Evolutionary conservation across 2,888 invertebrate genomes (phyloP), one percentile per base, ranked within the genome.

Genomic region (Tetanocera ferruginea): DNA sequence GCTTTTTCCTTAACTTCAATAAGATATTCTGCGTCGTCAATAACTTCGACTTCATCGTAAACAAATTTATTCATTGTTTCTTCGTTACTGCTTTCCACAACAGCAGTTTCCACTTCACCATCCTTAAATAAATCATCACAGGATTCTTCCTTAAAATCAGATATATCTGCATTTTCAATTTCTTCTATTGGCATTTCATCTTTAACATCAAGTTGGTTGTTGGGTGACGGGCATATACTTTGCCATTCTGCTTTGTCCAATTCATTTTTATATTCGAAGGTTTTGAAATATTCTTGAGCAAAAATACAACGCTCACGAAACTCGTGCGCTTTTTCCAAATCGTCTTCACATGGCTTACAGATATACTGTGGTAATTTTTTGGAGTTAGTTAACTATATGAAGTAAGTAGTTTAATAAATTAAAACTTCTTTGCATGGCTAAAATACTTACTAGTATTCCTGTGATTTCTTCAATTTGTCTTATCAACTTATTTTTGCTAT

Each of bases 271-370:
- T 62, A 69, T 17, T 43, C n/a, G 17, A 78, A 43, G 0, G 67
- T 34, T 17, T 49, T 71, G 51, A 81, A 82, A 28, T 77, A 82
- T n/a, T 77, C 51, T 34, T 83, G 83, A 0, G 80, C 80, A 55
- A 71, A 79, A 9, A 83, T 78, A 4, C 81, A 80, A 51, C 81
- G 74, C 37, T 81, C 80, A 4, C 82, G 81, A 71, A 83, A 83
- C 71, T 79, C 79, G 55, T 77, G 67, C 3, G 83, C 82, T n/a
- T 77, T 66, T 28, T 74, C 66, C 66, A 83, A 81, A 28, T 80
- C 78, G 2, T 70, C 72, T 31, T 80, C 69, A n/a, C 83, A 83
- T 19, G 66, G 37, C 25, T 72, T 49, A 71, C 84, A 84, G 37
- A 84, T 81, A 43, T 74, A 51, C 17, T 80, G 79, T 0, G 84